These are phyloP conservation scores for Paraescarpia echinospica DNA, from an alignment of 1,140 invertebrate genomes.

Conservation along the genomic window DNA sequence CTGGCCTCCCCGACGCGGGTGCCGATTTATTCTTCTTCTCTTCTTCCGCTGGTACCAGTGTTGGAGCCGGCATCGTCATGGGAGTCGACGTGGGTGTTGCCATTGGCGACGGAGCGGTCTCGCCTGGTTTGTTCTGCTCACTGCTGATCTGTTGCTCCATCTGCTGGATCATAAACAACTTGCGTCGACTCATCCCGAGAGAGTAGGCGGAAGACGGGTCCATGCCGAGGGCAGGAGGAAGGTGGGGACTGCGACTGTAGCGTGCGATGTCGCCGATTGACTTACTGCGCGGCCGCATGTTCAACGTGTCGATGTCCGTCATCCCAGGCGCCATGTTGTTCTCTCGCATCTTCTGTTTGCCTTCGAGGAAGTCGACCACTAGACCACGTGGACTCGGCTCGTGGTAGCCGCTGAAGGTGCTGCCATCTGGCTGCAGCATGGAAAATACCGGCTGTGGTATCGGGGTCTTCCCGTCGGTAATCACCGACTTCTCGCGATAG, in stretches of 20 bases:
- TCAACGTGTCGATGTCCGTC: background rate
- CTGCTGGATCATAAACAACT: background rate
- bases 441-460: background rate
- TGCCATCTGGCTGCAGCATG: background rate
- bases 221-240: background rate
- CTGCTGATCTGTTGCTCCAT: background rate
- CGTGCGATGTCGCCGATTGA: background rate
- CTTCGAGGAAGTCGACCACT: background rate
- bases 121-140: background rate
- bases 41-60: background rate
- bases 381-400: background rate
- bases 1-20: background rate
- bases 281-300: constrained; percentile 5
- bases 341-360: too few relatives aligned
- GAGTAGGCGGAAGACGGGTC: background rate
- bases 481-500: background rate
- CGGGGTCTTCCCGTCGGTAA: background rate
- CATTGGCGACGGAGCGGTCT: background rate
- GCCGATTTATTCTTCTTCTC: background rate
- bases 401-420: background rate
- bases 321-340: background rate
- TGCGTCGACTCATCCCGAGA: background rate
- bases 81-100: background rate
- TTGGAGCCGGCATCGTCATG: background rate
- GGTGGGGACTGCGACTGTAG: background rate